Evolutionary conservation across 2,888 invertebrate species (phyloP).

Genomic region (Troides oblongomaculatus): DNA sequence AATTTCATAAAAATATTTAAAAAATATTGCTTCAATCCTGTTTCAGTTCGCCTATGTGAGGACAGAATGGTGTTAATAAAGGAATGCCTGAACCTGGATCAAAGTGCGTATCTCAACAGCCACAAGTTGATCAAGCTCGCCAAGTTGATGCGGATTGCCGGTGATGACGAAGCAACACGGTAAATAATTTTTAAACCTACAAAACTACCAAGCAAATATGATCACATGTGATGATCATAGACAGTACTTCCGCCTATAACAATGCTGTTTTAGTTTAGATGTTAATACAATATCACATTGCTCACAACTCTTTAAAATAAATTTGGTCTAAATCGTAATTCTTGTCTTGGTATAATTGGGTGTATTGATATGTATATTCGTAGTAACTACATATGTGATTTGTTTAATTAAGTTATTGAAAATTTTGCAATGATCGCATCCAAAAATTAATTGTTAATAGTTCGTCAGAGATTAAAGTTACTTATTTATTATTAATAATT

Average conservation of each 20-base stretch:
- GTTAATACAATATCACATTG: no score
- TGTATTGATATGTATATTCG: no score
- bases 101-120: slow-evolving; percentile 81
- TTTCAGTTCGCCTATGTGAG: slow-evolving; percentile 80
- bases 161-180: slow-evolving; percentile 70
- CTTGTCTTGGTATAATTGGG: background rate
- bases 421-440: no score
- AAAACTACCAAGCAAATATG: no score
- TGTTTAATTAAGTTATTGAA: no score
- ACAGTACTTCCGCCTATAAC: no score
- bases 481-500: no score
- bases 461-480: no score
- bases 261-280: no score
- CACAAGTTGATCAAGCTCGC: slow-evolving; percentile 83
- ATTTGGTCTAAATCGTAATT: background rate
- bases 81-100: slow-evolving; percentile 79
- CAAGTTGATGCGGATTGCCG: slow-evolving; percentile 79
- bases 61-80: slow-evolving; percentile 82
- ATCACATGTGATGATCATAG: no score
- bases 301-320: background rate
- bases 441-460: no score
- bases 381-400: no score
- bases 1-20: background rate
- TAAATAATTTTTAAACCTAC: slow-evolving; percentile 30
- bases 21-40: background rate